These are phyloP conservation scores for Rhinolophus sinicus DNA, from an alignment of 2,113 vertebrate genomes.

Conservation along the genomic window DNA sequence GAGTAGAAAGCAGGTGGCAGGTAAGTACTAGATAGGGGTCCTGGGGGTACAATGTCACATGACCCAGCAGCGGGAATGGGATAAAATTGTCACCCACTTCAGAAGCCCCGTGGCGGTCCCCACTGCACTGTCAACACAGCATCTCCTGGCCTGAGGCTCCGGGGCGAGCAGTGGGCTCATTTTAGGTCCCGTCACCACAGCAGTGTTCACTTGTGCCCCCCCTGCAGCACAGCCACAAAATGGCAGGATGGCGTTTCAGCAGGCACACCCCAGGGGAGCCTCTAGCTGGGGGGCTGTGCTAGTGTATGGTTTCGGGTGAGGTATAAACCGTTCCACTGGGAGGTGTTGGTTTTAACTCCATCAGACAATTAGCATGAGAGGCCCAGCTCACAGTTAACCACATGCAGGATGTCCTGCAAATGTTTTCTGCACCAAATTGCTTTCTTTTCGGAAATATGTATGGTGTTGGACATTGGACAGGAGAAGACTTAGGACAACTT, in stretches of 20 bases:
- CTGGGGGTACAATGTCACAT: fast-evolving
- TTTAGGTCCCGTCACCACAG: fast-evolving
- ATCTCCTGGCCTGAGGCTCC: fast-evolving
- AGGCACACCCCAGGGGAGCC: fast-evolving
- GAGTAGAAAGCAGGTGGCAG: fast-evolving
- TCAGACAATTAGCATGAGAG: background rate
- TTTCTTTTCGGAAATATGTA: background rate
- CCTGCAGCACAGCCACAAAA: fast-evolving
- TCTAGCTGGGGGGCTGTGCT: too few relatives aligned
- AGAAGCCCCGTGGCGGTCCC: background rate
- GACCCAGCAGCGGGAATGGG: background rate
- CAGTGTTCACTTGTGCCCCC: too few relatives aligned
- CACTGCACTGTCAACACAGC: background rate
- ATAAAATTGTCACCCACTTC: background rate
- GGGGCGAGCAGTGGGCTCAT: fast-evolving
- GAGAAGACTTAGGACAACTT: too few relatives aligned
- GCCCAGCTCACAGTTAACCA: fast-evolving
- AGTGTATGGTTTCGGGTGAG: background rate
- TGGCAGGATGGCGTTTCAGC: background rate
- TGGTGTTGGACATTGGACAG: fast-evolving
- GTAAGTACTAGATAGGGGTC: fast-evolving
- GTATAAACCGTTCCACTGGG: too few relatives aligned
- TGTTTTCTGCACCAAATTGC: background rate
- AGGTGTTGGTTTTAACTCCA: background rate
- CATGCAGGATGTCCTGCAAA: background rate